Base-by-base conservation (phyloP, 2,797 vertebrate genomes). In the Moxostoma hubbsi region DNA sequence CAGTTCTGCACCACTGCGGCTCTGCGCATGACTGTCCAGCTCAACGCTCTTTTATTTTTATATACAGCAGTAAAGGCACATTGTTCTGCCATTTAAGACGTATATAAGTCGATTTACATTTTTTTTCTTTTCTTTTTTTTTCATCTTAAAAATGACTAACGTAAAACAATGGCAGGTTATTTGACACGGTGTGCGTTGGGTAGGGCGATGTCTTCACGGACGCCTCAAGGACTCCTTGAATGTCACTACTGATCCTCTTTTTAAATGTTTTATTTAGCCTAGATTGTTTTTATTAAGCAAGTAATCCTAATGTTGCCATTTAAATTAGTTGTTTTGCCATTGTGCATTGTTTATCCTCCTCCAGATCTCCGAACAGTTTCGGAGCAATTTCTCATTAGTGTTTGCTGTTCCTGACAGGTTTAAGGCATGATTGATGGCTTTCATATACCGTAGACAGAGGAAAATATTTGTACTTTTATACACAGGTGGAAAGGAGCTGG, bases 151-250 rank as follows among this genome's bases (percentile, higher is more conserved):
- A 55, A 46, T 11, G 2, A 15, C 53, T 4, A n/a, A 49, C 0
- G 0, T 2, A 9, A 68, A 12, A 47, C 18, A 13, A 6, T 24
- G 1, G 24, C 12, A 1, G 2, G 9, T 12, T 4, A 0, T 10
- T 15, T 49, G 15, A 36, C 36, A 36, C 36, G 2, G 36, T 7
- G 13, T 61, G 16, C 51, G 12, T 13, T 43, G 0, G n/a, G 5
- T 59, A 73, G 55, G 55, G 11, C 70, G 11, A 73, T 10, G 46
- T 61, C 70, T 73, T 58, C 13, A 63, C 12, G 61, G 43, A 5
- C n/a, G 9, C n/a, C n/a, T 82, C 70, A 85, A 80, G 82, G 77
- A 78, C 84, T 82, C 55, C 7, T 61, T 82, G 80, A 81, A 83
- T 80, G 82, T 83, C 82, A 80, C 55, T 36, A 5, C 15, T 69